phyloP scores from a whole-genome alignment of 2,113 vertebrate species.

The Coracopsis vasa region DNA sequence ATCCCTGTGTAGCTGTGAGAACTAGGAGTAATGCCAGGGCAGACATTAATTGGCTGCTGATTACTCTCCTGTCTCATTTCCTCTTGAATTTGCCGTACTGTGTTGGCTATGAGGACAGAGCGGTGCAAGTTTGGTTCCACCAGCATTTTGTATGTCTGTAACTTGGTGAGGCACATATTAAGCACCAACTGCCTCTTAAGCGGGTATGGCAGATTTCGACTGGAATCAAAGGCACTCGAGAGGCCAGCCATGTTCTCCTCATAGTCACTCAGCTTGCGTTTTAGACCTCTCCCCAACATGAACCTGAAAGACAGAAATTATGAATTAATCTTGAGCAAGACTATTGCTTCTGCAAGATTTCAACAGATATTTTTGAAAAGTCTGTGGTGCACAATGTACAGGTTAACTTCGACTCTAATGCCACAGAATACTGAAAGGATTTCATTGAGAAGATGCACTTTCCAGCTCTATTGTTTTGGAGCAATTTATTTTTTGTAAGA shows the following conservation, averaged over 20 bases:
- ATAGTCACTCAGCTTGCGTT: constrained; percentile 84
- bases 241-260: constrained; percentile 77
- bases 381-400: too few relatives aligned
- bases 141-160: constrained; percentile 81
- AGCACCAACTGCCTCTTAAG: constrained; percentile 87
- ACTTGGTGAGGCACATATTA: constrained; percentile 84
- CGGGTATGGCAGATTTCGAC: constrained; percentile 68
- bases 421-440: neutral
- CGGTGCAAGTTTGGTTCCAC: constrained; percentile 85
- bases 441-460: neutral
- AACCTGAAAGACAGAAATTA: constrained; percentile 65
- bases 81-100: constrained; percentile 84
- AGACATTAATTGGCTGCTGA: constrained; percentile 54
- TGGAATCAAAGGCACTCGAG: constrained; percentile 72
- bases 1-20: constrained; percentile 44
- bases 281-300: constrained; percentile 89
- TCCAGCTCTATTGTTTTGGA: neutral
- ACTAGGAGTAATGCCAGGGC: constrained; percentile 37
- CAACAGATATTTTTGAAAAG: neutral
- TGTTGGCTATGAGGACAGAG: constrained; percentile 87
- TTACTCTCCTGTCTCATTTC: constrained; percentile 74
- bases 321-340: neutral
- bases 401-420: neutral
- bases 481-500: neutral
- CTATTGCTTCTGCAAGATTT: neutral